Evolutionary conservation across 2,888 invertebrate species (phyloP).

Genomic region (Cepaea hortensis): DNA sequence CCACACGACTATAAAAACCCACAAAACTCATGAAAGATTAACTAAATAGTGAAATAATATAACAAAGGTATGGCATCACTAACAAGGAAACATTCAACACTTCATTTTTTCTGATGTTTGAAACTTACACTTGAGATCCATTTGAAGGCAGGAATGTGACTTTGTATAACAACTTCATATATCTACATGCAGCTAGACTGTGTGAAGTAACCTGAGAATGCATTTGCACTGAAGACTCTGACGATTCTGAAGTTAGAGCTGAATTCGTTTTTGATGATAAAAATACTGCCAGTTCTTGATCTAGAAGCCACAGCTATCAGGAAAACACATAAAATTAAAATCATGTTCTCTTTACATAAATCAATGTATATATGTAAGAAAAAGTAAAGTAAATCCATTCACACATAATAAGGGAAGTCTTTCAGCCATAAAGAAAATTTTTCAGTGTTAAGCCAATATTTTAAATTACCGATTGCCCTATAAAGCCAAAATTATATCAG

Average conservation of each 20-base stretch:
- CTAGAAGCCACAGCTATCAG: constrained; percentile 60
- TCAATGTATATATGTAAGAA: too few relatives aligned
- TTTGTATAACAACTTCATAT: constrained; percentile 51
- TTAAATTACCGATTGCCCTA: too few relatives aligned
- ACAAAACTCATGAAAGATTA: too few relatives aligned
- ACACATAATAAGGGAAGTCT: too few relatives aligned
- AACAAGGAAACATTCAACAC: too few relatives aligned
- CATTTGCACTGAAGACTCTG: background rate
- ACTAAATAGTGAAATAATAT: too few relatives aligned
- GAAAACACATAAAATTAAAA: background rate
- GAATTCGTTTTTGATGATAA: constrained; percentile 6
- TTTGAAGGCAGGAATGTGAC: constrained; percentile 26
- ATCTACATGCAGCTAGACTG: constrained; percentile 25
- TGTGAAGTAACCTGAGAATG: background rate
- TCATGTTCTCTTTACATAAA: background rate
- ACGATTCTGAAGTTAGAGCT: background rate
- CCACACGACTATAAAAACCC: too few relatives aligned
- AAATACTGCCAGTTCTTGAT: constrained; percentile 56
- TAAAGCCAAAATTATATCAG: too few relatives aligned
- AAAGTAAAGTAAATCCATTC: too few relatives aligned
- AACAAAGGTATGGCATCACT: too few relatives aligned
- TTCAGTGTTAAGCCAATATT: too few relatives aligned
- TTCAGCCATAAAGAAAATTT: too few relatives aligned
- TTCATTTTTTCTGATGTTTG: background rate
- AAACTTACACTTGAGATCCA: constrained; percentile 33